A percentile compares a stretch with the other conserved stretches of the same genome.
Conservation (phyloP, 2,888 invertebrate genomes). For the Hoplodrina blanda region DNA sequence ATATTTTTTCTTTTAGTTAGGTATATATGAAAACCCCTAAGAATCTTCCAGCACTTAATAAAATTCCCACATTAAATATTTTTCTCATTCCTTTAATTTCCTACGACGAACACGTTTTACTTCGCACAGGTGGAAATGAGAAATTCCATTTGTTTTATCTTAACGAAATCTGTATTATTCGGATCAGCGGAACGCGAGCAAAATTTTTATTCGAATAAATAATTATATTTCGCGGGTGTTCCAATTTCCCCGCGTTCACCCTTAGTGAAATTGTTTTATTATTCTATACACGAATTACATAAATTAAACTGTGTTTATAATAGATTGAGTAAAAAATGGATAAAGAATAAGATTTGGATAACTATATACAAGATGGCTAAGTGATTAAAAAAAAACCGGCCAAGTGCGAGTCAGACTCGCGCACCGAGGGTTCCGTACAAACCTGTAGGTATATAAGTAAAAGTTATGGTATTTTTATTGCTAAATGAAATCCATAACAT, state of each 20-base stretch:
- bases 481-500: too few relatives aligned
- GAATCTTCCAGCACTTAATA: conserved; percentile 12
- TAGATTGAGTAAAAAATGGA: conserved; percentile 11
- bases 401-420: too few relatives aligned
- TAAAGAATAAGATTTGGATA: too few relatives aligned
- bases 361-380: neutral
- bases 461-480: too few relatives aligned
- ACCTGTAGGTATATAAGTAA: too few relatives aligned
- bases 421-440: too few relatives aligned
- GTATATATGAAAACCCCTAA: neutral
- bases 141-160: conserved; percentile 60
- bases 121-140: conserved; percentile 53
- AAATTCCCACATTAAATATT: conserved; percentile 18
- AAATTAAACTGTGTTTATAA: conserved; percentile 17
- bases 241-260: conserved; percentile 31
- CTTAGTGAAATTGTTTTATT: conserved; percentile 39
- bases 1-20: too few relatives aligned
- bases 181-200: conserved; percentile 50
- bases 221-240: conserved; percentile 32
- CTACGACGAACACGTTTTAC: conserved; percentile 29
- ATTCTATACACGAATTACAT: conserved; percentile 18
- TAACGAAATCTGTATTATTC: conserved; percentile 59
- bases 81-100: conserved; percentile 35
- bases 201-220: conserved; percentile 51
- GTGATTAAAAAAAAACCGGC: neutral